phyloP scores from a whole-genome alignment of 2,797 vertebrate genomes.

The Schizothorax lantsangensis region DNA sequence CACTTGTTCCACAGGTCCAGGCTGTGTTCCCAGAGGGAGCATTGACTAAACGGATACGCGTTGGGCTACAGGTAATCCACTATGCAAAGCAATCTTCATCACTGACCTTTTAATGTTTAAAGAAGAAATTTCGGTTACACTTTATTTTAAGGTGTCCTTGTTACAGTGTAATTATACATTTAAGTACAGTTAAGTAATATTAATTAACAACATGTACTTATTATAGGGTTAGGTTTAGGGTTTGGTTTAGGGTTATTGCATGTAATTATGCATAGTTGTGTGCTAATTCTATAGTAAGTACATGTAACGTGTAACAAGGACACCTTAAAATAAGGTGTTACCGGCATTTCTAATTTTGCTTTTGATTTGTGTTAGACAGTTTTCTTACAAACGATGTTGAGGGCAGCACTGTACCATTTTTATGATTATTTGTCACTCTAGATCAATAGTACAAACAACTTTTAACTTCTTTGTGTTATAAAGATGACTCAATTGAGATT shows the following conservation, averaged over 20 bases:
- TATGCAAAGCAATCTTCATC: not conserved
- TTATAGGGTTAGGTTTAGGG: not conserved
- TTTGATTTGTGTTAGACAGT: not conserved
- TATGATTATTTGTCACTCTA: not conserved
- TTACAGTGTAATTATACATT: not conserved
- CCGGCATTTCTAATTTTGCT: not conserved
- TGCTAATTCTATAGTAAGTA: not conserved
- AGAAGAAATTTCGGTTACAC: not conserved
- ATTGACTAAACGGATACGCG: slow-evolving; percentile 93
- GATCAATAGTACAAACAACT: not conserved
- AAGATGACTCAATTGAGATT: not conserved
- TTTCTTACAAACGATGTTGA: not conserved
- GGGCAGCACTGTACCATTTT: not conserved
- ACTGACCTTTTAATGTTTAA: not conserved
- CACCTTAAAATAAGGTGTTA: not conserved
- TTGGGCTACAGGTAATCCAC: slow-evolving; percentile 90
- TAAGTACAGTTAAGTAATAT: not conserved
- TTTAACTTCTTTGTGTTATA: not conserved
- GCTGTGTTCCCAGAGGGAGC: slow-evolving; percentile 97
- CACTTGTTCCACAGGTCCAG: slow-evolving; percentile 92
- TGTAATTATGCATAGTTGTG: not conserved
- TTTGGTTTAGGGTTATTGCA: not conserved
- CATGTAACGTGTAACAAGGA: not conserved
- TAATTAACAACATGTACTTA: not conserved
- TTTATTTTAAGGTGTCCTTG: not conserved